Evolutionary conservation across 1,140 invertebrate genomes (phyloP), one percentile per base, ranked within the genome.

Genomic region (Bombus soroeensis): DNA sequence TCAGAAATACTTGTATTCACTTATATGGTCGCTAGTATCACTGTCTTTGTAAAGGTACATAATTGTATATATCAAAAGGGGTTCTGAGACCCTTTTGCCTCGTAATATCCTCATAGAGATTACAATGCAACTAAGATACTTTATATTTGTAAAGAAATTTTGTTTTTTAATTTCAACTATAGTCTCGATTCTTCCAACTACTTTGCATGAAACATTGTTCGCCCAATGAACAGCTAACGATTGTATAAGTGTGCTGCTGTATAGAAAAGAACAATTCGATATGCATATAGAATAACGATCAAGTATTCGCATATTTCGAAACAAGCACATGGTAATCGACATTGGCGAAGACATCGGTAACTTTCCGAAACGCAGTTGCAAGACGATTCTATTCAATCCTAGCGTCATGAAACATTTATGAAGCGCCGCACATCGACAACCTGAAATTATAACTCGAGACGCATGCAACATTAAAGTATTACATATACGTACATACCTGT

Each of bases 351-450:
- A 39, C 39, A 12, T 62, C 25, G 39, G 32, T 34, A 41, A 64
- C 34, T 80, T 39, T 80, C 34, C 68, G 70, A 80, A 80, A 80
- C 68, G 59, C 47, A 41, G 43, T 75, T 37, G 74, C 74, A n/a
- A 53, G 76, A 73, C 75, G 77, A 79, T 73, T 79, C 83, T 85
- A 85, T 85, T 62, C 53, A 39, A 72, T 80, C 18, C 64, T 59
- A 68, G n/a, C 41, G 59, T 28, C 81, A 85, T 85, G 83, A 85
- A 85, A 80, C 68, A 85, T 85, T 59, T 80, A 85, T 85, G 83
- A 85, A 64, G 53, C 76, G 37, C 5, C 5, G 76, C 25, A 68
- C n/a, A 73, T 73, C 77, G 83, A 73, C 68, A 73, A 80, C 39
- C 34, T 28, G 57, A 78, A 72, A 85, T 80, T 80, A 80, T 80